A percentile compares a stretch with the other conserved stretches of the same genome.
Conservation (phyloP, 2,113 vertebrate genomes). For the Morone saxatilis region DNA sequence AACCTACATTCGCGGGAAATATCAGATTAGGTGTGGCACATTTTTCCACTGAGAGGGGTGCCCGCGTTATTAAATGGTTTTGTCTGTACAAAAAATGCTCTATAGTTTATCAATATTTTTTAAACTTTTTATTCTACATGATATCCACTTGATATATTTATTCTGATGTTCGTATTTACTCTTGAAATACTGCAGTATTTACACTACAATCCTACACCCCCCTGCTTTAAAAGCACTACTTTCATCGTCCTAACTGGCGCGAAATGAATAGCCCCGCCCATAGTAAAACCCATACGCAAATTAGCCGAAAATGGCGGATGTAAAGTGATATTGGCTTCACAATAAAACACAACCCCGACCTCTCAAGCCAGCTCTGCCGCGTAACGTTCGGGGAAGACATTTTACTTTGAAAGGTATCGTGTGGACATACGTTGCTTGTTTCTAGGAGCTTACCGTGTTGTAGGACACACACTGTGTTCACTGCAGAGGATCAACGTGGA, state of each 20-base stretch:
- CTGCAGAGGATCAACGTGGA: background rate
- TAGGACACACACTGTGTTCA: too few species aligned
- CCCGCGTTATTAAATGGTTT: accelerated
- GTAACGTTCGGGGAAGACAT: accelerated
- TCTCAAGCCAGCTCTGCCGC: accelerated
- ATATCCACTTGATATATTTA: accelerated
- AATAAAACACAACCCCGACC: background rate
- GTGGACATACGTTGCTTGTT: background rate
- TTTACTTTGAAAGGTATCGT: slow-evolving; percentile 14
- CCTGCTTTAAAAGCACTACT: slow-evolving; percentile 32
- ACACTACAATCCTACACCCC: accelerated
- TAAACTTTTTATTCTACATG: accelerated
- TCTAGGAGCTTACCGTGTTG: accelerated
- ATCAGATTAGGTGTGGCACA: background rate
- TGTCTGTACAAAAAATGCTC: accelerated
- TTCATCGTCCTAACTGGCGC: slow-evolving; percentile 72
- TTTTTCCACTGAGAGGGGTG: slow-evolving; percentile 19
- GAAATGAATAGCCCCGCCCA: slow-evolving; percentile 65
- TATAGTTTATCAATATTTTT: too few species aligned
- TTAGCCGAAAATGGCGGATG: background rate
- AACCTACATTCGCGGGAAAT: slow-evolving; percentile 58
- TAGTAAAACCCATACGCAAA: accelerated
- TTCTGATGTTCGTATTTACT: background rate
- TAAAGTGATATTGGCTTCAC: background rate
- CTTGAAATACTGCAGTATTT: background rate